Base-by-base conservation (phyloP, 2,888 invertebrate genomes). In the Gastracanthus pulcherrimus region DNA sequence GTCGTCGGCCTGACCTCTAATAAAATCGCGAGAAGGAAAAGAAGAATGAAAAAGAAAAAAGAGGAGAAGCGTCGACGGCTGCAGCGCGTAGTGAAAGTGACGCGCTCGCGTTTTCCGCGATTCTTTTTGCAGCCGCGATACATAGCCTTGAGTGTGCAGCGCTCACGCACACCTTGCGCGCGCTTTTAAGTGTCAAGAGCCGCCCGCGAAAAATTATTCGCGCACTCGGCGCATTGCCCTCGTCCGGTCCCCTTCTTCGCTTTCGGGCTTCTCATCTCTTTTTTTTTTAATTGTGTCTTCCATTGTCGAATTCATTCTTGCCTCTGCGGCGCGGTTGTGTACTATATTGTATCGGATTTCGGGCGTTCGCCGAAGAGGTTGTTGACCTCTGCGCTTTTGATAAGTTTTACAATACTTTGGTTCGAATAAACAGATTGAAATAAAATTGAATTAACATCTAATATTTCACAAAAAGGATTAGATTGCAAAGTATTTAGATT, bases 191-290 rank as follows among this genome's bases (percentile, higher is more conserved):
- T 45, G 45, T 13, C 45, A n/a, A n/a, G 45, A 45, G n/a, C n/a
- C n/a, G n/a, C n/a, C 67, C 16, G 7, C 31, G 23, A n/a, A 67
- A 66, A 66, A 70, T 77, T 62, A 70, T 70, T 60, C 29, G 60
- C 77, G 11, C 23, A n/a, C 36, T 70, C 69, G 48, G 70, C 77
- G 45, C 0, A 7, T 45, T n/a, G 45, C 13, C n/a, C 13, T 1
- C 3, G 45, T 45, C 16, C 9, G 45, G 45, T 38, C 38, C 38
- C 13, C n/a, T 45, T 45, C 45, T 13, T 45, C 45, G 45, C 45
- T 45, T 45, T n/a, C n/a, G n/a, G n/a, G n/a, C n/a, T 45, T 45
- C 7, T 41, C 7, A 13, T 16, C 6, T 6, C 16, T 6, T 41
- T 6, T 45, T 45, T 45, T 45, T 45, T n/a, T 16, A 13, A 11